Evolutionary conservation across 1,140 invertebrate genomes (phyloP).

Genomic region (Nebria ingens): DNA sequence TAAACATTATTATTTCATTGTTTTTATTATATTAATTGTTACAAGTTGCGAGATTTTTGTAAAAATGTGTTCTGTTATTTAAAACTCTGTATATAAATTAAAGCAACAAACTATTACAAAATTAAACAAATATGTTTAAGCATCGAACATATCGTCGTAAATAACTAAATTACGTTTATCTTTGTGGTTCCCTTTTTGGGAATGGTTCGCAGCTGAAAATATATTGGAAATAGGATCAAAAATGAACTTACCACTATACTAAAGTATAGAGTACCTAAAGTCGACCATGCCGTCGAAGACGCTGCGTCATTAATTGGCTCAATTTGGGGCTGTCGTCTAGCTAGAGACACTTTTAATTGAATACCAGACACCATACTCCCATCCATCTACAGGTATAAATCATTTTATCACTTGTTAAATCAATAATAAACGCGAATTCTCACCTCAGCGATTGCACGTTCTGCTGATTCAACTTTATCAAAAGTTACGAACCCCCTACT

Average conservation of each 20-base stretch:
- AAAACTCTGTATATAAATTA: neutral
- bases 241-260: constrained; percentile 8
- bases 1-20: neutral
- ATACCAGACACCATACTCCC: constrained; percentile 69
- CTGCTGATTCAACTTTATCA: constrained; percentile 77
- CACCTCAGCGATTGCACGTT: constrained; percentile 73
- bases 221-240: constrained; percentile 12
- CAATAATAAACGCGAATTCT: too few species aligned
- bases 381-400: constrained; percentile 56
- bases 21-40: constrained; percentile 6
- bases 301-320: constrained; percentile 66
- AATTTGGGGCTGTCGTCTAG: constrained; percentile 70
- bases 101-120: too few species aligned
- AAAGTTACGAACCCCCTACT: constrained; percentile 89
- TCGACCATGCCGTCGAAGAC: constrained; percentile 68
- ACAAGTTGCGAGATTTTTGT: neutral
- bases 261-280: constrained; percentile 59
- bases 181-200: constrained; percentile 68
- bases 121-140: too few species aligned
- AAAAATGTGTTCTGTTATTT: neutral
- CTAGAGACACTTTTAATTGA: constrained; percentile 69
- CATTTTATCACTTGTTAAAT: constrained; percentile 14
- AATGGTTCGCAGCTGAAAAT: constrained; percentile 60
- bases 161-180: constrained; percentile 58
- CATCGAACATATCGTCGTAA: constrained; percentile 57